A percentile compares a stretch with the other conserved stretches of the same genome.
These are phyloP conservation scores for Lepidostoma basale DNA, from an alignment of 1,140 invertebrate genomes.

Conservation along the genomic window DNA sequence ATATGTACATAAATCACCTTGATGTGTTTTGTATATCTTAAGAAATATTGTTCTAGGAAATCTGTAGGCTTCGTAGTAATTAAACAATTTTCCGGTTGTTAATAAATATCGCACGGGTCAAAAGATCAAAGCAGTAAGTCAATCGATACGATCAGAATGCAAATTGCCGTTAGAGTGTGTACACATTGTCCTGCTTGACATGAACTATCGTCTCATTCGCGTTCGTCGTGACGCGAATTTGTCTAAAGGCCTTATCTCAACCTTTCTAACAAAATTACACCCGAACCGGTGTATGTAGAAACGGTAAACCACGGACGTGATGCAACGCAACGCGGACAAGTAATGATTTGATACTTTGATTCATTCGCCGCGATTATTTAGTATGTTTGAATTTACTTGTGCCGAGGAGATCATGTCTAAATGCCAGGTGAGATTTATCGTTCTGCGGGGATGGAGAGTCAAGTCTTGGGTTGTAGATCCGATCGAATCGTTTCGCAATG, in stretches of 20 bases:
- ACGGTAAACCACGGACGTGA: not conserved
- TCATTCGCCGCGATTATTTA: too few relatives aligned
- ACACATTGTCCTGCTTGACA: slow-evolving; percentile 15
- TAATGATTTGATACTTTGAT: not conserved
- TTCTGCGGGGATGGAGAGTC: slow-evolving; percentile 10
- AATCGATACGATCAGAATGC: slow-evolving; percentile 31
- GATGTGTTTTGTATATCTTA: too few relatives aligned
- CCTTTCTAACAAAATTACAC: slow-evolving; percentile 12
- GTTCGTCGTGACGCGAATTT: slow-evolving; percentile 26
- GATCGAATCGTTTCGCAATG: slow-evolving; percentile 37
- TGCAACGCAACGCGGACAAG: not conserved
- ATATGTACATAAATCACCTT: too few relatives aligned
- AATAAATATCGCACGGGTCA: slow-evolving; percentile 20
- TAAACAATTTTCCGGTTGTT: too few relatives aligned
- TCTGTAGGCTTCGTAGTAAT: too few relatives aligned
- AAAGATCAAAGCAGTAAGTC: slow-evolving; percentile 24
- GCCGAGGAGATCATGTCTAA: slow-evolving; percentile 14
- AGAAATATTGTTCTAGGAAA: too few relatives aligned
- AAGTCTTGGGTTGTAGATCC: slow-evolving; percentile 24
- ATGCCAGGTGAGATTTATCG: slow-evolving; percentile 16
- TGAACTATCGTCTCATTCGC: slow-evolving; percentile 7
- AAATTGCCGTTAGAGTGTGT: slow-evolving; percentile 28
- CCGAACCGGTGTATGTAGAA: not conserved
- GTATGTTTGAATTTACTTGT: slow-evolving; percentile 1
- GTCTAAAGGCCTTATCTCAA: slow-evolving; percentile 24